Evolutionary conservation across 2,888 invertebrate species (phyloP).

Genomic region (Desoria tigrina): DNA sequence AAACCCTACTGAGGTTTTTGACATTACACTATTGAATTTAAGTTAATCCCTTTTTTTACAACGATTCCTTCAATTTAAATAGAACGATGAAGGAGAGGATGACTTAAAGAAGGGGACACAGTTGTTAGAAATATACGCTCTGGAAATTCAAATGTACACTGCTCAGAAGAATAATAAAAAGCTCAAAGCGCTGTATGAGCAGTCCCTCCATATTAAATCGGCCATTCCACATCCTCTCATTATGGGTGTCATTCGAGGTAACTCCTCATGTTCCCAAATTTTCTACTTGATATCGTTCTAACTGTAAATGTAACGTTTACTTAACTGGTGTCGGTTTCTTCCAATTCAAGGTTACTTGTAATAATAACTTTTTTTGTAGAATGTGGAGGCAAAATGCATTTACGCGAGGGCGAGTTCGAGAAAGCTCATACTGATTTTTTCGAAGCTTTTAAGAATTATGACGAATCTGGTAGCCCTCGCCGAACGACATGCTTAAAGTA

Average conservation of each 20-base stretch:
- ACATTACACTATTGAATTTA: too few relatives aligned
- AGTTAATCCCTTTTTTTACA: not conserved
- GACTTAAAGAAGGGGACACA: slow-evolving; percentile 98
- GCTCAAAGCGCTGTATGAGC: slow-evolving; percentile 92
- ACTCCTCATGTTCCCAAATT: not conserved
- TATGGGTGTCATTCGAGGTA: slow-evolving; percentile 98
- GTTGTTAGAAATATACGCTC: slow-evolving; percentile 93
- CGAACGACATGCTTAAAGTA: slow-evolving; percentile 97
- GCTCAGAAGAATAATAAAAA: slow-evolving; percentile 99
- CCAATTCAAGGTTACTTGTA: too few relatives aligned
- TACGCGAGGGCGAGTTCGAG: slow-evolving; percentile 97
- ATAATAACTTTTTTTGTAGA: too few relatives aligned
- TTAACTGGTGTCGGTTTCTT: too few relatives aligned
- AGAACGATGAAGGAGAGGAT: slow-evolving; percentile 97
- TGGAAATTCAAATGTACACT: slow-evolving; percentile 99
- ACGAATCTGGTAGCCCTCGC: slow-evolving; percentile 95
- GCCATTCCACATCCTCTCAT: slow-evolving; percentile 99
- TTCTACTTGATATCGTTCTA: too few relatives aligned
- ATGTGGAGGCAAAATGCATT: slow-evolving; percentile 99
- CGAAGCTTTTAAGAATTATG: slow-evolving; percentile 99
- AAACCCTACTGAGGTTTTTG: slow-evolving; percentile 46
- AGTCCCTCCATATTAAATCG: slow-evolving; percentile 96
- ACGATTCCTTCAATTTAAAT: slow-evolving; percentile 20
- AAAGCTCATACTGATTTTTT: slow-evolving; percentile 99
- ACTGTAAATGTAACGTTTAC: too few relatives aligned